These are phyloP conservation scores for Imbricaverruca yamaguchii DNA, from an alignment of 2,888 invertebrate genomes.

Conservation along the genomic window DNA sequence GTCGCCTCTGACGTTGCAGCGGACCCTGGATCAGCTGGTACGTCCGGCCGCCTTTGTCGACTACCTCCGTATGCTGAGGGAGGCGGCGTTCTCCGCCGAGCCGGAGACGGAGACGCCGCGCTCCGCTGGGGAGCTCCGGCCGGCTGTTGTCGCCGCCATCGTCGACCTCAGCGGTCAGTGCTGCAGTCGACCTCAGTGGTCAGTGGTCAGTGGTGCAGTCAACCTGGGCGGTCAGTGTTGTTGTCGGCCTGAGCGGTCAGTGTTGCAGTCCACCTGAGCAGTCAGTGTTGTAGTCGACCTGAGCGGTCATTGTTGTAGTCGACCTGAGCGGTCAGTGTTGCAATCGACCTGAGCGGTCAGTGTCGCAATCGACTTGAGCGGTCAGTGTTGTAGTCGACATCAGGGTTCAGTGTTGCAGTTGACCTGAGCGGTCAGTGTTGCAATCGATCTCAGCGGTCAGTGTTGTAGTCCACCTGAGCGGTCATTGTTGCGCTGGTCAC, in stretches of 20 bases:
- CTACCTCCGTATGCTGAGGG: neutral
- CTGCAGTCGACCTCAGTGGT: too few species aligned
- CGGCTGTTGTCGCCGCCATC: neutral
- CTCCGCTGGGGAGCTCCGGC: neutral
- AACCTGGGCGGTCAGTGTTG: too few species aligned
- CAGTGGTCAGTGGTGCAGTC: too few species aligned
- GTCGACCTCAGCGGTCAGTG: neutral
- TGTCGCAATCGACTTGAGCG: neutral
- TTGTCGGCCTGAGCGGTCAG: too few species aligned
- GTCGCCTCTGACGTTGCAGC: neutral
- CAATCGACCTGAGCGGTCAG: neutral
- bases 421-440: neutral
- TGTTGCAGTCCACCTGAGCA: neutral
- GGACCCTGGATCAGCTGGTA: neutral
- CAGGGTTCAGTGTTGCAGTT: neutral
- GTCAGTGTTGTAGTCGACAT: neutral
- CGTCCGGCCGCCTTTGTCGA: slow-evolving; percentile 6
- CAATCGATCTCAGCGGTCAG: neutral
- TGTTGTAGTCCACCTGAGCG: too few species aligned
- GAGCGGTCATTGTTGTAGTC: neutral
- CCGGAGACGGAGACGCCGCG: neutral
- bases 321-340: neutral
- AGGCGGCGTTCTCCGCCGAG: neutral
- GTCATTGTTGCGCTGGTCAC: too few species aligned
- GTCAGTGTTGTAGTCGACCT: neutral